These are phyloP conservation scores for Grallaria varia DNA, from an alignment of 2,113 vertebrate species.

Conservation along the genomic window DNA sequence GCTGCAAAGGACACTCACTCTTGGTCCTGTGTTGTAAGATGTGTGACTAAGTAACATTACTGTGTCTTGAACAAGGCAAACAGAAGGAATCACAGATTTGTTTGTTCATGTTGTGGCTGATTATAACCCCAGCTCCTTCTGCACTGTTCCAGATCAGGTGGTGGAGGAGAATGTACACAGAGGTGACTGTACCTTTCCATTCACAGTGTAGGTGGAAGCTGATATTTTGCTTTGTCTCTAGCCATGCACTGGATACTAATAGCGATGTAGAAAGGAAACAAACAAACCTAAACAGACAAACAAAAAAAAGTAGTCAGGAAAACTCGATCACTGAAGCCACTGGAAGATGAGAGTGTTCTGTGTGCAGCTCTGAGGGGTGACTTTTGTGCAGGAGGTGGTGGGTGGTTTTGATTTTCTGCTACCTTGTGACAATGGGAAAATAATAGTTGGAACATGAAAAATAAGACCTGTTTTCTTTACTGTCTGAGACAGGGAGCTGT, in stretches of 20 bases:
- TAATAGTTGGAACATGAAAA: conserved; percentile 18
- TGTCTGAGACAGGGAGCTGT: not conserved
- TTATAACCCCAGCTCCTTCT: not conserved
- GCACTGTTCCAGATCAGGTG: not conserved
- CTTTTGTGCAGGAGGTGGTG: conserved; percentile 6
- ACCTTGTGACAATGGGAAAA: not conserved
- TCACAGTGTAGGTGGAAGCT: not conserved
- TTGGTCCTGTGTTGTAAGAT: not conserved
- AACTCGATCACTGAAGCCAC: not conserved
- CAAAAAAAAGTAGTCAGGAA: not conserved
- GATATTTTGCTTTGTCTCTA: not conserved
- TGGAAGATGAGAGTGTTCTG: not conserved
- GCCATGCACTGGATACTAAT: not conserved
- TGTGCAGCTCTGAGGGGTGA: not conserved
- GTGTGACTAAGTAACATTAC: not conserved
- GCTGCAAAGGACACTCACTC: not conserved
- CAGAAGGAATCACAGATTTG: not conserved
- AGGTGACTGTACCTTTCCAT: not conserved
- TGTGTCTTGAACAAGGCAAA: not conserved
- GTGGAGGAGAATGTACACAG: not conserved
- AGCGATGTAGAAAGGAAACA: not conserved
- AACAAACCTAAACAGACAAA: not conserved
- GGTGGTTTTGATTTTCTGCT: conserved; percentile 34
- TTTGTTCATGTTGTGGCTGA: not conserved
- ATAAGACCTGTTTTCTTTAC: conserved; percentile 21